phyloP scores from a whole-genome alignment of 2,797 vertebrate genomes.

The Xerus rutilus region DNA sequence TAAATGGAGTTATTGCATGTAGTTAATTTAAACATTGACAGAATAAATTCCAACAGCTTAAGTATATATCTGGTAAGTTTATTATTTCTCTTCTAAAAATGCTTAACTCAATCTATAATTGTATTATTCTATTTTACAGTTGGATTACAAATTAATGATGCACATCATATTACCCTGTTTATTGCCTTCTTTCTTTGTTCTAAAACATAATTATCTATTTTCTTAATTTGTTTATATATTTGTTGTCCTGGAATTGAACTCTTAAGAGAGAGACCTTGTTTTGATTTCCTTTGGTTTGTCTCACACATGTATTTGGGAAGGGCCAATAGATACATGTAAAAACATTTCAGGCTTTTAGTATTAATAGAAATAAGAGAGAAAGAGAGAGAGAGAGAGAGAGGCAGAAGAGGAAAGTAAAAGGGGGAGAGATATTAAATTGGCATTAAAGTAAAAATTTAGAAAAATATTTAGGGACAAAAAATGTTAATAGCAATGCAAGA shows the following conservation, averaged over 20 bases:
- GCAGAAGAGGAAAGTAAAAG: rapidly evolving
- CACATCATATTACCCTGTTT: not conserved
- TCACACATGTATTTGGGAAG: not conserved
- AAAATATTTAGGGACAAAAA: not conserved
- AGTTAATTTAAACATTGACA: not conserved
- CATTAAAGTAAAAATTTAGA: not conserved
- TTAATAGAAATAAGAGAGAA: not conserved
- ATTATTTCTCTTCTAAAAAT: not conserved
- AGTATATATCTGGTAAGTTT: not conserved
- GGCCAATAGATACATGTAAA: not conserved
- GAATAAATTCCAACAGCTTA: not conserved
- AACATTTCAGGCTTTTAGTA: not conserved
- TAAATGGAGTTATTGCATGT: not conserved
- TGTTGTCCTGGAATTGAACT: not conserved
- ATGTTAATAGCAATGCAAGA: not conserved
- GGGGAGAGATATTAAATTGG: rapidly evolving
- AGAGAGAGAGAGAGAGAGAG: no score
- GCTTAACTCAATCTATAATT: not conserved
- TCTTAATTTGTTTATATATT: not conserved
- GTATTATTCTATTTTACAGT: not conserved
- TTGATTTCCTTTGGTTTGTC: not conserved
- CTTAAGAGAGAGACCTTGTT: not conserved
- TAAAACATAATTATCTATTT: not conserved
- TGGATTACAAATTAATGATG: not conserved
- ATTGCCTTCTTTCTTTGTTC: not conserved